Base-by-base conservation (phyloP, 2,888 invertebrate genomes). In the Erebia palarica region DNA sequence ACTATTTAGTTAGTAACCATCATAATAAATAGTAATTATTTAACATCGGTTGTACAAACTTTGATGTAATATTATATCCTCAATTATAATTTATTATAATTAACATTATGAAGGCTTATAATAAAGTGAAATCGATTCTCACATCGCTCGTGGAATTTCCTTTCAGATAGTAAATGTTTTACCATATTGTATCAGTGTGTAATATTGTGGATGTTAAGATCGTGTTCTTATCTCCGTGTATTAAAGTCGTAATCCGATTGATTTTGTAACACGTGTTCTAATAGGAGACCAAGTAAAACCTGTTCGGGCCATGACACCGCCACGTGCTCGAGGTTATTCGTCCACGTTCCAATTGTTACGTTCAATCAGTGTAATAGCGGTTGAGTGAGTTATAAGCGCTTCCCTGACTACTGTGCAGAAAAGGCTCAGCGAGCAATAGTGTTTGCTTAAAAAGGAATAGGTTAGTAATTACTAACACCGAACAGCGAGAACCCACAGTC, bases 261-360 rank as follows among this genome's bases (percentile, higher is more conserved):
- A 42, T 51, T 68, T 72, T 70, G 36, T 65, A 68, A 42, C 76
- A 73, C 71, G 69, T 75, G 70, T 73, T 72, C 71, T 65, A 76
- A 74, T 73, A 73, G 74, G 75, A 73, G 76, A 72, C 74, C 72
- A 74, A 74, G 70, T 72, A 44, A 76, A 82, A 82, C 83, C 78
- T 71, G 82, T 84, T 81, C 67, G 69, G 73, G 63, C 64, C 77
- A 75, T 73, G 76, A 75, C 75, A 70, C 70, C 60, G 75, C 78
- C 80, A 84, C 82, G 81, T 84, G 82, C 75, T 70, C 72, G 64
- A 76, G 71, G 73, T 76, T 75, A 70, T 75, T 77, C 74, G 74
- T 75, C 71, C 76, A 77, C 75, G 77, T 77, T 79, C 78, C 74
- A 78, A 80, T 79, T 80, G 75, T 75, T 76, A 75, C 75, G 71